Evolutionary conservation across 2,113 vertebrate genomes (phyloP), one percentile per base, ranked within the genome.

Genomic region (Isurus oxyrinchus): DNA sequence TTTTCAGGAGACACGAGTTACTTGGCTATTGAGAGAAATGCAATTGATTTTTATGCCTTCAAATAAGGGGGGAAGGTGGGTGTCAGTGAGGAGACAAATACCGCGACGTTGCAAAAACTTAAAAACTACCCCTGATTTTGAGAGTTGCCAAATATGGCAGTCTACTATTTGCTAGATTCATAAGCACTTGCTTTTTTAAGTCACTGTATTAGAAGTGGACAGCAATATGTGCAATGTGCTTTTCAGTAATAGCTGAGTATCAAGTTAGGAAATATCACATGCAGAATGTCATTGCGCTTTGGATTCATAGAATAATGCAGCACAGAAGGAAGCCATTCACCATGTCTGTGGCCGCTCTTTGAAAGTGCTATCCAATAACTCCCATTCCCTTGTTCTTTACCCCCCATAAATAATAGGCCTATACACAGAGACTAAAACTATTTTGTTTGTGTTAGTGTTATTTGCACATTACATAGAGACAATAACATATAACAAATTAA

Each of bases 171-270:
- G 16, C 40, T 84, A 84, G 4, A 84, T 84, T 84, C 96, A 97
- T 96, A 96, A 96, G 96, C 96, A 97, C 16, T 4, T 49, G 81
- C 81, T 44, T 40, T 81, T 44, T 84, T 6, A 84, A 44, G 81
- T 84, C 19, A 21, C 40, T 49, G 40, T 44, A 84, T 4, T 7
- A 84, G n/a, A 84, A 40, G 3, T 84, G 81, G 5, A 44, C 40
- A 84, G 40, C n/a, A 40, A 44, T 44, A 84, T 84, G 79, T 84
- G 40, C 40, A 23, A 0, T 84, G 81, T 84, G 14, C 40, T 49
- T 49, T 84, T 44, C 79, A 21, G 79, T 84, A 84, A 49, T 49
- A 44, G 19, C 19, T 84, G 16, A 40, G 40, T 49, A 84, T 44
- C 81, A 84, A 49, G 40, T 84, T 84, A 44, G 81, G 81, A 84